These are phyloP conservation scores for Phyllotis vaccarum DNA, from an alignment of 2,797 vertebrate species.

Conservation along the genomic window DNA sequence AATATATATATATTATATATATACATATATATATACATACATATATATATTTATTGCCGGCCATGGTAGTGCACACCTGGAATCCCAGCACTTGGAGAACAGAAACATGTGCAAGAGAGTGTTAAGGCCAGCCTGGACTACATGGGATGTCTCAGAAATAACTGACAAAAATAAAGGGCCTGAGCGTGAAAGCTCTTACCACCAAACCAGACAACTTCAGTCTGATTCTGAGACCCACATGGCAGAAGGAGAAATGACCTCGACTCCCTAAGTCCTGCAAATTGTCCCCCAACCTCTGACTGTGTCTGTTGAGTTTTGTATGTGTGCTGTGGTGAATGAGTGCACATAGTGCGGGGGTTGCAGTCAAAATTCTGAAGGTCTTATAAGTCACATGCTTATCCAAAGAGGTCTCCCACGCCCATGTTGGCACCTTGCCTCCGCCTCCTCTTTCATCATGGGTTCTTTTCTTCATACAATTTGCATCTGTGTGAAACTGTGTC, in stretches of 20 bases:
- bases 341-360: too few species aligned
- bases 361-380: neutral
- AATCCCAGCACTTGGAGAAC: neutral
- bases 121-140: neutral
- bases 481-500: neutral
- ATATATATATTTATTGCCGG: too few species aligned
- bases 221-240: neutral
- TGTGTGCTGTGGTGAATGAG: neutral
- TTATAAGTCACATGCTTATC: neutral
- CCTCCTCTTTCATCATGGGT: neutral
- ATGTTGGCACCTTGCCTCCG: neutral
- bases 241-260: neutral
- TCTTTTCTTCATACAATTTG: neutral
- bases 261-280: neutral
- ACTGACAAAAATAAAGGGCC: neutral
- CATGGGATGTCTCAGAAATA: neutral
- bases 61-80: neutral
- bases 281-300: neutral
- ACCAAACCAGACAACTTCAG: neutral
- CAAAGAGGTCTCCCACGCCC: neutral
- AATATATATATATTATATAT: too few species aligned
- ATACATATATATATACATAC: too few species aligned
- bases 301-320: too few species aligned
- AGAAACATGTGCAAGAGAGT: neutral
- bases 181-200: neutral